Evolutionary conservation across 2,797 vertebrate genomes (phyloP), one percentile per base, ranked within the genome.

Genomic region (Chaenodraco wilsoni): DNA sequence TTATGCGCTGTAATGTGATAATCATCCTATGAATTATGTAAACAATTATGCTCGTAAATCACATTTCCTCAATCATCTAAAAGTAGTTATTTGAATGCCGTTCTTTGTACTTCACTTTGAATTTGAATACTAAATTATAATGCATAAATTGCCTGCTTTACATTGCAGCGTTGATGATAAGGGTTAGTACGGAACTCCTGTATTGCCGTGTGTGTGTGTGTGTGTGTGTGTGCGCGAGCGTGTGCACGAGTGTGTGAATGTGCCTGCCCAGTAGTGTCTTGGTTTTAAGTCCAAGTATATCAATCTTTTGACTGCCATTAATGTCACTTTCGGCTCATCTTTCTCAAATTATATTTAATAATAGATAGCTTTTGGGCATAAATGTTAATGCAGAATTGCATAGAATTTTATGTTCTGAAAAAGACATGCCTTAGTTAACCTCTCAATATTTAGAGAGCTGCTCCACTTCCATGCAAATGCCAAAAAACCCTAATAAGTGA

Each of bases 251-350:
- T 74, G 79, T 56, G 81, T 74, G 46, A 82, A 49, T 65, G 79
- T 76, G 87, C 85, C 79, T 82, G 71, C 60, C 74, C 43, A 69
- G 70, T 82, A 69, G 70, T 82, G 76, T 82, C 86, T 78, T 84
- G 86, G 70, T 91, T 86, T 37, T 75, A 63, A 90, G 87, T 93
- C 91, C 69, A 90, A 94, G 84, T 92, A 88, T 91, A 93, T 95
- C 93, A 94, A 93, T 94, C 94, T 92, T 87, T 87, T 93, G 89
- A 70, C 93, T 88, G 88, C 95, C 94, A 95, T 95, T 95, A 95
- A 94, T 95, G 95, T 95, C 95, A 95, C 93, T 95, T 93, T 91
- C 92, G 91, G 90, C 94, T 95, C 94, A 94, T 95, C 95, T 94
- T 92, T 91, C 92, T 92, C 89, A 94, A 93, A 95, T 95, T 91